Base-by-base conservation (phyloP, 1,140 invertebrate genomes). In the Procambarus virginalis region DNA sequence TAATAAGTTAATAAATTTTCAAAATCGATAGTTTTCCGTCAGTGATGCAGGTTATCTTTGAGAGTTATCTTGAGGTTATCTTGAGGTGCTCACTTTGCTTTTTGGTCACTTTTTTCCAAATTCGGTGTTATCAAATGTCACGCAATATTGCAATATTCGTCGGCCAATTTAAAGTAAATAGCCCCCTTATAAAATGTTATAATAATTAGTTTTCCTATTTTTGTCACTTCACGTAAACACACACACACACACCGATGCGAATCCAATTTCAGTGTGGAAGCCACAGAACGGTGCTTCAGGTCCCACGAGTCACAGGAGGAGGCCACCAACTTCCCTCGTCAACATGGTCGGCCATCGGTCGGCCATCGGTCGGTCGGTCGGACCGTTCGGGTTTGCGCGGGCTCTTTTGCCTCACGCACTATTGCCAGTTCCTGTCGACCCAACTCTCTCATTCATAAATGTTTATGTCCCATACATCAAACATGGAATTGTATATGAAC, bases 281-380 rank as follows among this genome's bases (percentile, higher is more conserved):
- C 76, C 10, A 22, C 46, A 49, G 76, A 8, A 3, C 49, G 48
- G 12, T 49, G 8, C 22, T 34, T 10, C 2, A 77, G 51, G 9
- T 78, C 70, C 12, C 55, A 51, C 68, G 73, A n/a, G 51, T 46
- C 81, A 78, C 81, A 48, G 81, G 87, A 78, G 77, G 80, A 89
- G 84, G 76, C 81, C 81, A 77, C 81, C 81, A 77, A 78, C 85
- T 55, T 84, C 81, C 81, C 87, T 79, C 81, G 87, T 84, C 87
- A 89, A 81, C 82, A 89, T 77, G 87, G 87, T 78, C 73, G 70
- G 48, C 73, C 60, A 70, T 76, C 58, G 51, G 87, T 81, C 86
- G 79, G 34, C 34, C 34, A 34, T 34, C 34, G 34, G 34, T 5
- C 51, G 8, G 8, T 55, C 51, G 51, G 14, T 81, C 86, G 51